Evolutionary conservation across 1,140 invertebrate genomes (phyloP).

Genomic region (Paraescarpia echinospica): DNA sequence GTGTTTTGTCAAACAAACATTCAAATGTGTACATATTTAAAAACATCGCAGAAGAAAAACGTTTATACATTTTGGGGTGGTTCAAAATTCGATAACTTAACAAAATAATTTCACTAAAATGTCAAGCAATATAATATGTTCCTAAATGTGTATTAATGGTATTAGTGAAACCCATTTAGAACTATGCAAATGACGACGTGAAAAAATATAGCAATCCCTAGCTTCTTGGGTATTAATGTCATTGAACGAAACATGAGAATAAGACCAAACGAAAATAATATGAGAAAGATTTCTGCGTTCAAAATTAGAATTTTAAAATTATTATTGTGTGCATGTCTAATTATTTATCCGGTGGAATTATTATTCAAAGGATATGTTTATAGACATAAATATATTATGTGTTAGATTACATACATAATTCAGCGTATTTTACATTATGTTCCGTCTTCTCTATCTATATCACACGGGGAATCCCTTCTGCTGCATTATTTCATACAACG

Average conservation of each 20-base stretch:
- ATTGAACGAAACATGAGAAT: neutral
- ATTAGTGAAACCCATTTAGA: no score
- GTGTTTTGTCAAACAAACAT: neutral
- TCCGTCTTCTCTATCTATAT: neutral
- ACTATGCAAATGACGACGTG: no score
- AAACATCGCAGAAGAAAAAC: neutral
- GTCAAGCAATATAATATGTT: neutral
- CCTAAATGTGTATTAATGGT: no score
- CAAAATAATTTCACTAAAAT: neutral
- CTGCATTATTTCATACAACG: neutral
- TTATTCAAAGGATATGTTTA: neutral
- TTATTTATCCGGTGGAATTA: neutral
- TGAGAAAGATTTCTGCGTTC: neutral
- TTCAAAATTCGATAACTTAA: neutral
- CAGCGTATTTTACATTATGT: no score
- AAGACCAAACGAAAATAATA: neutral
- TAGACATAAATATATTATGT: neutral
- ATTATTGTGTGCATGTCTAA: neutral
- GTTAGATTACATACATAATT: neutral
- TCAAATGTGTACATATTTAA: no score
- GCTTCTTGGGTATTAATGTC: neutral
- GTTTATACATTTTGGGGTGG: neutral
- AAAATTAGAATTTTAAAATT: neutral
- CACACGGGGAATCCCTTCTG: neutral
- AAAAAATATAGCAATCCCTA: neutral